These are phyloP conservation scores for Caenorhabditis virilis DNA, from an alignment of 2,888 invertebrate species.

Conservation along the genomic window DNA sequence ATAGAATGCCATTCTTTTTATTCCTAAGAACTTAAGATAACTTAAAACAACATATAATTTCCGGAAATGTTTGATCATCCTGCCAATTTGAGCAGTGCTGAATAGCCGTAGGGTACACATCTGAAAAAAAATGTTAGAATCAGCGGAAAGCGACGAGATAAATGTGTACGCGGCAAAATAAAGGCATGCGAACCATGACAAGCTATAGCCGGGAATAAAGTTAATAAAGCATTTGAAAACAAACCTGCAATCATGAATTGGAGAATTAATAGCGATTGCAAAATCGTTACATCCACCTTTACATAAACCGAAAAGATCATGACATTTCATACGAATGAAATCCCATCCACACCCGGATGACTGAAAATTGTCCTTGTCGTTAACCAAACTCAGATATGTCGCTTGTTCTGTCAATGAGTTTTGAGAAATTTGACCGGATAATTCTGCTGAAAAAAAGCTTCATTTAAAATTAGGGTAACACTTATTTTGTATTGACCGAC, in stretches of 20 bases:
- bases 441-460: background rate
- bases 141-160: too few relatives aligned
- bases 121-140: too few relatives aligned
- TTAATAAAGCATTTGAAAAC: too few relatives aligned
- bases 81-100: conserved; percentile 22
- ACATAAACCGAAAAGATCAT: conserved; percentile 30
- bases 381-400: conserved; percentile 26
- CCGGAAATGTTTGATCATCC: too few relatives aligned
- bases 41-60: too few relatives aligned
- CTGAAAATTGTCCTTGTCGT: conserved; percentile 39
- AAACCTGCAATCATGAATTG: conserved; percentile 31
- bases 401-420: conserved; percentile 9
- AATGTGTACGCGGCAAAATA: too few relatives aligned
- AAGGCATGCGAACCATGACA: too few relatives aligned
- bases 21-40: too few relatives aligned
- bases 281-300: conserved; percentile 37
- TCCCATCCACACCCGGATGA: conserved; percentile 36
- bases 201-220: too few relatives aligned
- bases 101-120: conserved; percentile 29
- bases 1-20: too few relatives aligned
- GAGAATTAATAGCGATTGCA: conserved; percentile 20
- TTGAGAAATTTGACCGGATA: background rate
- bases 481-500: background rate
- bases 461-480: too few relatives aligned
- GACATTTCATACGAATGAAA: conserved; percentile 20